Evolutionary conservation across 2,113 vertebrate genomes (phyloP), one percentile per base, ranked within the genome.

Genomic region (Sapayoa aenigma): DNA sequence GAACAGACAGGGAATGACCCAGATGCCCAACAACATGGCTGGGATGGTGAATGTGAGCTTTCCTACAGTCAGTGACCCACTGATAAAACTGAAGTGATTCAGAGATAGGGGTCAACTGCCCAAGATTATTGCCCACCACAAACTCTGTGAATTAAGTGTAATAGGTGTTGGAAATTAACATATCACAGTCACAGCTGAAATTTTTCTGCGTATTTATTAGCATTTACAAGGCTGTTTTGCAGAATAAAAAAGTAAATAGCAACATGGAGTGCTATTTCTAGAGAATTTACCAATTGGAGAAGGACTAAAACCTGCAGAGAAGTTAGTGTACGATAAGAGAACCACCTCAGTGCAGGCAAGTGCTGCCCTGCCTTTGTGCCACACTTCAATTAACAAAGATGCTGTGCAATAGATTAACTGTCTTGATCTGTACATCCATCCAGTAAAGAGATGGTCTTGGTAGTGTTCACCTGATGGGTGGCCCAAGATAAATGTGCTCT

Each of bases 401-500:
- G 14, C n/a, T 76, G 6, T 47, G 68, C 41, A 53, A 84, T 90
- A 95, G 94, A 96, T 81, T 95, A 95, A 94, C 81, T 92, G 68
- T 79, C 83, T 84, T 76, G 73, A 65, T 91, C 87, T 90, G 59
- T 58, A 81, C 87, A 96, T 94, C 83, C 91, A 50, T 80, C 82
- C 80, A 60, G 85, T 67, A 80, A 90, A 65, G 69, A 82, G 76
- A 72, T 50, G 91, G 94, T 84, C 72, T 77, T 86, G 89, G 91
- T 91, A 86, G 83, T 25, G 44, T 84, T 96, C 94, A 93, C 75
- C 93, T 95, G 93, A 95, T 97, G 97, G 97, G 97, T 95, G 91
- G 96, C 94, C 94, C 90, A 86, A 80, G 80, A 94, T 95, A 96
- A 97, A 97, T 96, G 97, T 83, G 85, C 94, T 97, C 96, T 96